Evolutionary conservation across 2,113 vertebrate genomes (phyloP), one percentile per base, ranked within the genome.

Genomic region (Romanogobio albipinnatus): DNA sequence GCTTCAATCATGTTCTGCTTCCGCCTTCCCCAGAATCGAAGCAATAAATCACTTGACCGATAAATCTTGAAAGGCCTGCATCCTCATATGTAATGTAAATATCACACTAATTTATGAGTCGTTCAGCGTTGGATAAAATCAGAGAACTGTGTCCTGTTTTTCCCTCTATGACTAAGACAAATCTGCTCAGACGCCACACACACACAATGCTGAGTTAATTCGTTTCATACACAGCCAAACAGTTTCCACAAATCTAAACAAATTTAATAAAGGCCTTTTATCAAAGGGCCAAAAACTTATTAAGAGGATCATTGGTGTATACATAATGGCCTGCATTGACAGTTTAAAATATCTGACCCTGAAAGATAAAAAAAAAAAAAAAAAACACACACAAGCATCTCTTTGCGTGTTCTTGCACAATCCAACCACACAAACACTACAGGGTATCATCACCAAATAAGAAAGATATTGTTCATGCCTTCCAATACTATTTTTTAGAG

Each of bases 251-350:
- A 43, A 53, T n/a, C 19, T 24, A 84, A 22, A 81, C n/a, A 75
- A 68, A 68, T 14, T 10, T 3, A 56, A 71, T 45, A 85, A 85
- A 58, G 79, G 6, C 33, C 58, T 43, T 66, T 68, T 76, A 62
- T 86, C 49, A 76, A 76, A 76, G 9, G 14, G 49, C 9, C 15
- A 10, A 33, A 66, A 68, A n/a, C 15, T 0, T 26, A 26, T 68
- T 19, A 51, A 22, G 58, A 64, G 39, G 8, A 64, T 13, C 15
- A 64, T 19, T 64, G 39, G 49, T 51, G 45, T 74, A 39, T 9
- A 81, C 47, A 89, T 86, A 91, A 91, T 83, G 84, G 86, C 14
- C 62, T 5, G 33, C 86, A n/a, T 89, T 90, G 85, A 26, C 56
- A 58, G 70, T 85, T 26, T 71, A 59, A 49, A 89, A 88, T 70